A percentile compares a stretch with the other conserved stretches of the same genome.
Evolutionary conservation across 64 coral and sea anemone species (phyloP).

Genomic region (Hydrozoanthus tunicans): DNA sequence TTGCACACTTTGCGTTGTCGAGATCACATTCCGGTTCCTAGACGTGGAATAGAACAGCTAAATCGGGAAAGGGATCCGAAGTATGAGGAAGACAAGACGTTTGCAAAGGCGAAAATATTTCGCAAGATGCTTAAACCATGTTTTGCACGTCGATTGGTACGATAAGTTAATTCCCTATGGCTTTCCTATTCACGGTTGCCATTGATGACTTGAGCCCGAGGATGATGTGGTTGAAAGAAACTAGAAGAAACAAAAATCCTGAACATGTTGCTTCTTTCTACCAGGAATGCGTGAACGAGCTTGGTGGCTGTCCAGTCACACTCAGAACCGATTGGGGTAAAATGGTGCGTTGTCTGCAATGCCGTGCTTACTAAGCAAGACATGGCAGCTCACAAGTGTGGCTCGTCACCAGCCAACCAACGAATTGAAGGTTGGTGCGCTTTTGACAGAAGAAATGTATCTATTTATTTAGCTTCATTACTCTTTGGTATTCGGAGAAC

Average conservation of each 20-base stretch:
- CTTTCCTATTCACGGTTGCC: constrained; percentile 3
- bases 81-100: constrained; percentile 1
- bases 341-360: background rate
- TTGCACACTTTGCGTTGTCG: constrained; percentile 14
- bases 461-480: background rate
- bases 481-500: no score
- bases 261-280: constrained; percentile 24
- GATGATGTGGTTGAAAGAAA: constrained; percentile 19
- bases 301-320: background rate
- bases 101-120: constrained; percentile 23
- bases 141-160: constrained; percentile 11
- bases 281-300: background rate
- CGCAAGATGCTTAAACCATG: constrained; percentile 9
- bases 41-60: constrained; percentile 8
- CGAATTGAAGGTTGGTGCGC: background rate
- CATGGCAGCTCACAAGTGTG: background rate
- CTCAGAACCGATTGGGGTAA: background rate
- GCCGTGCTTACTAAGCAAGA: background rate
- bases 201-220: background rate
- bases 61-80: constrained; percentile 10
- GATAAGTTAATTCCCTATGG: constrained; percentile 4
- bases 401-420: constrained; percentile 6
- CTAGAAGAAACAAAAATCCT: constrained; percentile 19
- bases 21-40: constrained; percentile 31
- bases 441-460: background rate